Base-by-base conservation (phyloP, 1,140 invertebrate species). In the Drosophila kohkoa region DNA sequence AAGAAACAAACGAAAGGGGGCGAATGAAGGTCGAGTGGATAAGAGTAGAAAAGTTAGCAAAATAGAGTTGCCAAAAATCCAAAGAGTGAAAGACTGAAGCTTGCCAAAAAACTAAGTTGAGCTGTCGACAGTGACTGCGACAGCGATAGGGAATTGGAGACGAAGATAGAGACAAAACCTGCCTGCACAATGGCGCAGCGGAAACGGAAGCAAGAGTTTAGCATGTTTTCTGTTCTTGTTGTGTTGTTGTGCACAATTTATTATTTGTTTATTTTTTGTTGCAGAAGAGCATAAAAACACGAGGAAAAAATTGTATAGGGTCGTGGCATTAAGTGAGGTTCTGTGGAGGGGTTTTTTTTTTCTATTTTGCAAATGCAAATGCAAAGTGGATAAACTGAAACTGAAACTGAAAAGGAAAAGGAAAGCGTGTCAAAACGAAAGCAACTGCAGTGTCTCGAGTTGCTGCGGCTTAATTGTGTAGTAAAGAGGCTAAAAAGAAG, bases 171-270 rank as follows among this genome's bases (percentile, higher is more conserved):
- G 73, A 70, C 76, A 71, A 73, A 35, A 75, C 74, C 81, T 83
- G 73, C 73, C 77, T 85, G 86, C 85, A 82, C 87, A 82, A 83
- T 91, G 85, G 89, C 90, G 82, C 89, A 89, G 90, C 90, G 90
- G 90, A 91, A 91, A 91, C 90, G 90, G 90, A 91, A 91, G 90
- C 78, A 73, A 76, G 77, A 89, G 81, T 85, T 81, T 81, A 85
- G 78, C 81, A 72, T 87, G 51, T 58, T 51, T 48, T 57, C 30
- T 0, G 35, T 38, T 28, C 11, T 67, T 59, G 32, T 64, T 25
- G 20, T 25, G 20, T 25, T 25, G 30, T 60, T 58, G 16, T 75
- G 48, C 46, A 41, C 54, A 51, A 67, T 79, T 75, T 58, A 62
- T 66, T 67, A 69, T 62, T 58, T 58, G 16, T 77, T 67, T 78